A percentile compares a stretch with the other conserved stretches of the same genome.
These are phyloP conservation scores for Menidia menidia DNA, from an alignment of 2,797 vertebrate genomes.

Conservation along the genomic window DNA sequence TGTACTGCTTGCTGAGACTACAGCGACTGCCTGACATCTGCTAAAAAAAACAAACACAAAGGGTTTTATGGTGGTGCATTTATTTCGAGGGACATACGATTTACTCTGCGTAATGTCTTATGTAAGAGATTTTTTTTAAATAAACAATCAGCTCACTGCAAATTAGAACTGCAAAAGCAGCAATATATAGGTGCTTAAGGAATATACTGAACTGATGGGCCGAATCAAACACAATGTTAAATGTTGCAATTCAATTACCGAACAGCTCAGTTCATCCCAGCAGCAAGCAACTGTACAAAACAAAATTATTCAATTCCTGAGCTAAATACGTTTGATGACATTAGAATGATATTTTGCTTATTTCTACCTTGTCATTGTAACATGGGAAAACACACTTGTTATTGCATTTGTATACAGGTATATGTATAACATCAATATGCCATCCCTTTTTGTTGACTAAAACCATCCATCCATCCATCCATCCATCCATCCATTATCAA, in stretches of 20 bases:
- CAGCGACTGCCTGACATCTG: constrained; percentile 3
- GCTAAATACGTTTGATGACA: too few relatives aligned
- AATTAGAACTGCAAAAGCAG: constrained; percentile 18
- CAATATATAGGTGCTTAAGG: background rate
- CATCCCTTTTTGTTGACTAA: too few relatives aligned
- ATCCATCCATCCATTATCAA: too few relatives aligned
- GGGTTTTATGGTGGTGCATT: background rate
- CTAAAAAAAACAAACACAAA: background rate
- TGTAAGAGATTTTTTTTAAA: background rate
- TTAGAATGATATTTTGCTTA: background rate
- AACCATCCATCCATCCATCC: too few relatives aligned
- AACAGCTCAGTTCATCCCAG: too few relatives aligned
- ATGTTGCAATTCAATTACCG: too few relatives aligned
- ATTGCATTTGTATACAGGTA: background rate
- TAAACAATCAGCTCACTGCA: background rate
- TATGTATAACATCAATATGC: too few relatives aligned
- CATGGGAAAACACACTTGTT: background rate
- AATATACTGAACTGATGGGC: background rate
- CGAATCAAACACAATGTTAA: too few relatives aligned
- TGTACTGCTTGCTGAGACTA: background rate
- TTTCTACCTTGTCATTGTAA: background rate
- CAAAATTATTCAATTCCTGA: too few relatives aligned
- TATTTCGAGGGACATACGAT: background rate
- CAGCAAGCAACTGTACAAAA: too few relatives aligned
- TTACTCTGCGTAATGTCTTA: constrained; percentile 2